Conservation (phyloP, 2,888 invertebrate genomes). For the Dascillus cervinus region DNA sequence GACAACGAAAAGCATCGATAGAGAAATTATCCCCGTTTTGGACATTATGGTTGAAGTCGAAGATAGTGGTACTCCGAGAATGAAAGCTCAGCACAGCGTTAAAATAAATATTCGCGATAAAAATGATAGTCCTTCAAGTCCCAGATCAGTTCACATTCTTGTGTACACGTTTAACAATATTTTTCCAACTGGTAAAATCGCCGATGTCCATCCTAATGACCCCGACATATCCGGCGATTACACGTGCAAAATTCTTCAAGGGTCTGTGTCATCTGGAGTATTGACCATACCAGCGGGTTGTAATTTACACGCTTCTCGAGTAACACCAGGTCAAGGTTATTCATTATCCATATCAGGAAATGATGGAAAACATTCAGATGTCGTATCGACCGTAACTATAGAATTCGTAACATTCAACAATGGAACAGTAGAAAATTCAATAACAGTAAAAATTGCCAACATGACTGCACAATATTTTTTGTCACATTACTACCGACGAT, state of each 20-base stretch:
- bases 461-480: slow-evolving; percentile 69
- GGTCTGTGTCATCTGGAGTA: slow-evolving; percentile 51
- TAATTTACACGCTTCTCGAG: slow-evolving; percentile 66
- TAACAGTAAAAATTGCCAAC: slow-evolving; percentile 68
- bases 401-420: slow-evolving; percentile 77
- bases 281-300: slow-evolving; percentile 70
- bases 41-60: slow-evolving; percentile 75
- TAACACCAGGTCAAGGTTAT: slow-evolving; percentile 65
- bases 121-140: slow-evolving; percentile 84
- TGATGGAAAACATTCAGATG: slow-evolving; percentile 82
- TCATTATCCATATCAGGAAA: slow-evolving; percentile 77
- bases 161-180: slow-evolving; percentile 71
- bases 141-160: slow-evolving; percentile 73
- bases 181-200: slow-evolving; percentile 75
- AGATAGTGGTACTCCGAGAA: slow-evolving; percentile 78
- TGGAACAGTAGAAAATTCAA: slow-evolving; percentile 71
- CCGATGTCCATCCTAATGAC: slow-evolving; percentile 88
- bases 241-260: slow-evolving; percentile 70
- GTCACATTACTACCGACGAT: slow-evolving; percentile 64
- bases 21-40: slow-evolving; percentile 70
- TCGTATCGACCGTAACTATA: slow-evolving; percentile 77
- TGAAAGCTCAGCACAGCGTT: slow-evolving; percentile 73
- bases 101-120: slow-evolving; percentile 73
- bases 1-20: slow-evolving; percentile 72
- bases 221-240: slow-evolving; percentile 86